Conservation (phyloP, 2,113 vertebrate species). For the Gymnarchus niloticus region DNA sequence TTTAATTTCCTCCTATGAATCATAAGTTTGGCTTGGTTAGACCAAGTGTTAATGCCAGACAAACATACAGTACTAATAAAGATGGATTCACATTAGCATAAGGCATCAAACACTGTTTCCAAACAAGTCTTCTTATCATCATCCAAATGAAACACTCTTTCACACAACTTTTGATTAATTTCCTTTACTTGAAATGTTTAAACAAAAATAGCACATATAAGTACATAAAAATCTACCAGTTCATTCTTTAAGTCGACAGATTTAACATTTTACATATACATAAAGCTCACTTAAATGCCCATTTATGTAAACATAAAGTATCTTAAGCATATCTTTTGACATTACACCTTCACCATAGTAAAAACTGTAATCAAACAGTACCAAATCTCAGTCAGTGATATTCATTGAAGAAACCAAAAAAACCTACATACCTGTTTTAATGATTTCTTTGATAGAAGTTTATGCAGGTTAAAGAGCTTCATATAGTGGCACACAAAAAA, state of each 20-base stretch:
- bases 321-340: background rate
- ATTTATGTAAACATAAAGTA: slow-evolving; percentile 65
- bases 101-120: background rate
- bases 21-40: background rate
- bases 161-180: background rate
- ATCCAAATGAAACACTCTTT: background rate
- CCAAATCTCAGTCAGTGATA: slow-evolving; percentile 29
- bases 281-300: slow-evolving; percentile 62
- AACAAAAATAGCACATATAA: background rate
- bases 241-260: background rate
- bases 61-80: slow-evolving; percentile 3
- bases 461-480: slow-evolving; percentile 73
- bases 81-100: background rate
- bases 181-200: background rate
- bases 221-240: background rate
- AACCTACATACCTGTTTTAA: slow-evolving; percentile 74
- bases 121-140: background rate
- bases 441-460: slow-evolving; percentile 69
- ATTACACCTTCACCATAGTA: background rate
- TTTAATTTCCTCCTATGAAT: background rate
- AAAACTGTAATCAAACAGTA: background rate
- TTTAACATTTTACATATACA: background rate
- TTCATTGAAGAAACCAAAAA: slow-evolving; percentile 34
- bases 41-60: background rate
- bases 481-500: slow-evolving; percentile 66